Evolutionary conservation across 2,888 invertebrate species (phyloP).

Genomic region (Digitonthophagus gazella): DNA sequence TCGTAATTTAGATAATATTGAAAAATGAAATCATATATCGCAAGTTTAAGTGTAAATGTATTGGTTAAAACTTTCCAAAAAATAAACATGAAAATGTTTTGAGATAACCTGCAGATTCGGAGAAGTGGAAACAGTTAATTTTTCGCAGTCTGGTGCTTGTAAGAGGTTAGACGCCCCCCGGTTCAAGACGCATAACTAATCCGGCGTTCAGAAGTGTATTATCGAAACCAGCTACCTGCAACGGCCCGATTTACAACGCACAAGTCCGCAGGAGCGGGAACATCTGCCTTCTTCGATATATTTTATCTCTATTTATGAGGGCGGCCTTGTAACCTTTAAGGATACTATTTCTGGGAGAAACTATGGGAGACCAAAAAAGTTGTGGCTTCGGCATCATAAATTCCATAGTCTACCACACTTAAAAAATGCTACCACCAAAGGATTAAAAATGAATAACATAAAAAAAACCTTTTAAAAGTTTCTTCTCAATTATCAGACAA

Average conservation of each 20-base stretch:
- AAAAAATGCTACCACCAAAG: too few relatives aligned
- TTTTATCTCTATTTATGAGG: not conserved
- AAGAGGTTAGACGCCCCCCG: not conserved
- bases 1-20: too few relatives aligned
- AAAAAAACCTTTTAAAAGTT: too few relatives aligned
- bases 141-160: conserved; percentile 11
- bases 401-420: too few relatives aligned
- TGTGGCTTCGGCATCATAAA: not conserved
- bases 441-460: too few relatives aligned
- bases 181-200: conserved; percentile 12
- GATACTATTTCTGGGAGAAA: not conserved
- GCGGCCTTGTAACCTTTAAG: not conserved
- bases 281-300: not conserved
- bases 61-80: too few relatives aligned
- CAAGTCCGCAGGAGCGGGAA: not conserved
- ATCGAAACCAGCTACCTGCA: conserved; percentile 15
- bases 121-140: not conserved
- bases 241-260: conserved; percentile 3
- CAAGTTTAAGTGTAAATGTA: too few relatives aligned
- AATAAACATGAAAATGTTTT: too few relatives aligned
- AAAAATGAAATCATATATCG: too few relatives aligned
- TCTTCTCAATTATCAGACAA: too few relatives aligned
- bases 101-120: not conserved
- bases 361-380: not conserved
- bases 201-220: conserved; percentile 5